Evolutionary conservation across 2,888 invertebrate species (phyloP).

Genomic region (Serrognathus titanus): DNA sequence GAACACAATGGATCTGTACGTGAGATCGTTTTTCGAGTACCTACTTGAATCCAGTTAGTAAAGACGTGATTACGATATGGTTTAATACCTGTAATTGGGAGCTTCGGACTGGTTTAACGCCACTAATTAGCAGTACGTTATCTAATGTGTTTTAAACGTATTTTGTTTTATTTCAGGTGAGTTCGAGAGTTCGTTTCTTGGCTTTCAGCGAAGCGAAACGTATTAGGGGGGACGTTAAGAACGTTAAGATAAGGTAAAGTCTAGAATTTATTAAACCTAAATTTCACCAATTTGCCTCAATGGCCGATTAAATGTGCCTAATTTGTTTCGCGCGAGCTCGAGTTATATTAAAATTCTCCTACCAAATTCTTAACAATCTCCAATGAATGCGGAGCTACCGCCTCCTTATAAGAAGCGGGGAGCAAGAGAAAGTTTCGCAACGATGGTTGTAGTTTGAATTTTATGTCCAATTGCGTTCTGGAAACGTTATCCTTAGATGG

Average conservation of each 20-base stretch:
- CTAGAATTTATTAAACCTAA: slow-evolving; percentile 48
- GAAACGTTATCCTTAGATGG: slow-evolving; percentile 27
- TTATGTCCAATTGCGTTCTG: slow-evolving; percentile 45
- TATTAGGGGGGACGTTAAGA: background rate
- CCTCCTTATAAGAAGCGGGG: slow-evolving; percentile 18
- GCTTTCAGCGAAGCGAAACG: slow-evolving; percentile 7
- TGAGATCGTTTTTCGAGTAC: background rate
- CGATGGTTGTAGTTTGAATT: slow-evolving; percentile 37
- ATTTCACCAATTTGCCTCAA: slow-evolving; percentile 50
- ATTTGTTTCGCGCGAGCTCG: slow-evolving; percentile 46
- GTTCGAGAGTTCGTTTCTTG: slow-evolving; percentile 25
- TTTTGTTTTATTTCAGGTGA: slow-evolving; percentile 43
- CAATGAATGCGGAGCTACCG: slow-evolving; percentile 31
- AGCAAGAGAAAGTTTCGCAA: slow-evolving; percentile 21
- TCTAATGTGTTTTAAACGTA: slow-evolving; percentile 7
- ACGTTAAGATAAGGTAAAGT: slow-evolving; percentile 48
- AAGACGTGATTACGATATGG: background rate
- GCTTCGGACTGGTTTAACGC: background rate
- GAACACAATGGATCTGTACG: background rate
- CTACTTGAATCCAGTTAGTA: background rate
- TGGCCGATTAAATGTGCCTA: slow-evolving; percentile 49
- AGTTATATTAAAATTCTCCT: slow-evolving; percentile 44
- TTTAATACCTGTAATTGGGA: background rate
- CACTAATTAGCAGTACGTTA: background rate
- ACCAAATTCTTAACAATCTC: slow-evolving; percentile 38